Base-by-base conservation (phyloP, 2,888 invertebrate species). In the Tetragonula carbonaria region DNA sequence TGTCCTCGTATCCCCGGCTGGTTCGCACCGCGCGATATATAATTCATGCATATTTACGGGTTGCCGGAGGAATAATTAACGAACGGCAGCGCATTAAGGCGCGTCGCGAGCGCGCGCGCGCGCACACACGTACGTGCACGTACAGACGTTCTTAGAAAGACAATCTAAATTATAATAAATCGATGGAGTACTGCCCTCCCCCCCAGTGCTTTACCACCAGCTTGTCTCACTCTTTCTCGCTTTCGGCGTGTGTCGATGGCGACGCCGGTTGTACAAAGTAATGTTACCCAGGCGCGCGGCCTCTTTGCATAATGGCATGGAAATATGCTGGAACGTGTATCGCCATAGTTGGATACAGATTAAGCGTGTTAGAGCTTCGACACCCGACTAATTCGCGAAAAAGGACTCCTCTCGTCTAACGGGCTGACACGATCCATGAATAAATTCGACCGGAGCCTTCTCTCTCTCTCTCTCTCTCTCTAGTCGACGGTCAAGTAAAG, bases 251-350 rank as follows among this genome's bases (percentile, higher is more conserved):
- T 79, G 81, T 79, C 88, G 89, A 84, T 77, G 81, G 67, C 78
- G 45, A 45, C 79, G 82, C 82, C 50, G 75, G 71, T 80, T 86
- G 88, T 82, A 82, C 85, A 86, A 87, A 91, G 90, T 91, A 90
- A 91, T 91, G 92, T 91, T 91, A 90, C 90, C 67, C 91, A 53
- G 90, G 90, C 89, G 90, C 89, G 89, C 92, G 90, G 90, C 92
- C 92, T 89, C 92, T 93, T 93, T 93, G 92, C 93, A 93, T 93
- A 93, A 93, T 93, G 92, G 90, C 92, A 93, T 93, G 93, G 93
- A 93, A 93, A 93, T 93, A 93, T 93, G 93, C 93, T 90, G 91
- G 90, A 90, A 92, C 93, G 92, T 93, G 93, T 93, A 93, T 93
- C 91, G 90, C 91, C 92, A 91, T 92, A 91, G 91, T 92, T 91